These are phyloP conservation scores for Heliornis fulica DNA, from an alignment of 2,113 vertebrate species.

Conservation along the genomic window DNA sequence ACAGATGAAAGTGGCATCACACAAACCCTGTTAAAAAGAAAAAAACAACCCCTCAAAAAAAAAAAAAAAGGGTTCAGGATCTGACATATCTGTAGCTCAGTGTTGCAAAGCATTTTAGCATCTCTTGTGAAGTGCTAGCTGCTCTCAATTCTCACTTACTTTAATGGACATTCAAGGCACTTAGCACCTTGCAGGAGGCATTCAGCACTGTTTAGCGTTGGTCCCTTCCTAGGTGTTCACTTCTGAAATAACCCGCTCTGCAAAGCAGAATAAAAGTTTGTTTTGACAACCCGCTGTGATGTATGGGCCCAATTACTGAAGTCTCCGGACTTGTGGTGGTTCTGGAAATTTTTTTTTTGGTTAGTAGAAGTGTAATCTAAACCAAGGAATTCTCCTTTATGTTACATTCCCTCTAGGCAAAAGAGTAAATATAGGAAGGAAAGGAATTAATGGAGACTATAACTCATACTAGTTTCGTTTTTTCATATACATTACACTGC, in stretches of 20 bases:
- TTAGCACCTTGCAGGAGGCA: slow-evolving; percentile 40
- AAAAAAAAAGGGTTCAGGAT: not conserved
- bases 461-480: not conserved
- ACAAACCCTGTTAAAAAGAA: not conserved
- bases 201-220: not conserved
- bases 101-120: not conserved
- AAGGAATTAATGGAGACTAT: slow-evolving; percentile 32
- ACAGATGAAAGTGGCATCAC: not conserved
- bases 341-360: not conserved
- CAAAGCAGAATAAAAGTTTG: not conserved
- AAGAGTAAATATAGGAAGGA: slow-evolving; percentile 4
- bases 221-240: not conserved
- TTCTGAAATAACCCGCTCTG: not conserved
- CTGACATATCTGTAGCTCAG: not conserved
- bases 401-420: slow-evolving; percentile 3
- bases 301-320: slow-evolving; percentile 20
- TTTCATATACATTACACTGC: not conserved
- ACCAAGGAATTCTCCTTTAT: slow-evolving; percentile 19
- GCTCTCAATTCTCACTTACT: slow-evolving; percentile 24
- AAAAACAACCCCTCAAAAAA: not conserved
- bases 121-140: not conserved
- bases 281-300: slow-evolving; percentile 28
- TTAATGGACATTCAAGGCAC: slow-evolving; percentile 30
- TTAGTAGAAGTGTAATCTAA: not conserved
- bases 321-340: not conserved